Conservation (phyloP, 2,888 invertebrate species). For the Apomyelois bistriatella region DNA sequence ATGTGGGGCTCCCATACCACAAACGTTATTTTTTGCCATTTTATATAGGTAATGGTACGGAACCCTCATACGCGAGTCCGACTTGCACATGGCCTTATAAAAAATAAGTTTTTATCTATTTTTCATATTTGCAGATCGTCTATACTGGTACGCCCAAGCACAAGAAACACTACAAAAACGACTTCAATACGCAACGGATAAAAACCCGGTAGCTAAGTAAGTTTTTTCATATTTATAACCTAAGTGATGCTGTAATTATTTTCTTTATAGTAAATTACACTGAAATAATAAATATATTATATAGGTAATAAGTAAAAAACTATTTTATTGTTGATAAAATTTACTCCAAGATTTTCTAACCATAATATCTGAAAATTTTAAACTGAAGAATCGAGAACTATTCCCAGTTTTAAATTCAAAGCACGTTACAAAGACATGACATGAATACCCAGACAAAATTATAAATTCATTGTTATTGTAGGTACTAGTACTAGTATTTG, state of each 20-base stretch:
- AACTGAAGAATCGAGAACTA: too few species aligned
- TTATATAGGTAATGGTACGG: too few species aligned
- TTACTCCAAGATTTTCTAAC: too few species aligned
- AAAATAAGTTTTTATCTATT: constrained; percentile 16
- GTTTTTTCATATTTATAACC: constrained; percentile 26
- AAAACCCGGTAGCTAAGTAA: constrained; percentile 74
- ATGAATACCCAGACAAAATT: background rate
- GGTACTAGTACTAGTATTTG: background rate
- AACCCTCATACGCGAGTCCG: too few species aligned
- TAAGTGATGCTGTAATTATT: too few species aligned
- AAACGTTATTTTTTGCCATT: too few species aligned
- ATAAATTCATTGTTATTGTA: background rate
- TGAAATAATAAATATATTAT: too few species aligned
- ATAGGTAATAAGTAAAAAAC: too few species aligned
- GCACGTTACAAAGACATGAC: background rate
- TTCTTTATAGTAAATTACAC: too few species aligned
- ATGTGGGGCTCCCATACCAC: too few species aligned
- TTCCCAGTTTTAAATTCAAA: background rate
- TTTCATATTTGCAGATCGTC: constrained; percentile 60
- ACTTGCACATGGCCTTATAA: background rate
- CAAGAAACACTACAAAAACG: constrained; percentile 77
- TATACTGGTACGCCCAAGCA: constrained; percentile 81
- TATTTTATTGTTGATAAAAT: too few species aligned
- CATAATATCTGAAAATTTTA: too few species aligned
- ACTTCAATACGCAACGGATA: constrained; percentile 68